Evolutionary conservation across 1,140 invertebrate species (phyloP), one percentile per base, ranked within the genome.

Genomic region (Cydia fagiglandana): DNA sequence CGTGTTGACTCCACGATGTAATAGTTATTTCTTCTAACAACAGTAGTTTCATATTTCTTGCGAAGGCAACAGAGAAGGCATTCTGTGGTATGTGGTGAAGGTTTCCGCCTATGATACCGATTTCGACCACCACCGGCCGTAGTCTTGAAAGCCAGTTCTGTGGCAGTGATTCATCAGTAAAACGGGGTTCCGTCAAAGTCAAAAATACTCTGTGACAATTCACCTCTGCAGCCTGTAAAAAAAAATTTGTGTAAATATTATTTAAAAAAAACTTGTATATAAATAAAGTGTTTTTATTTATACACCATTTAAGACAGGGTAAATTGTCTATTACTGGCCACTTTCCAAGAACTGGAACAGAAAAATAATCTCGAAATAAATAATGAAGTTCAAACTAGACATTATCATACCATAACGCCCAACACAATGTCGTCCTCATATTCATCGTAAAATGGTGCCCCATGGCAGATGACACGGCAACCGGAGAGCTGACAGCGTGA

Each of bases 51-150:
- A 91, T 75, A 17, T 79, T 81, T n/a, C 75, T 77, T 56, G 82
- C 77, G 28, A 86, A 86, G 9, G 80, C 81, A 53, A 77, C 84
- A 56, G 86, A 80, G 75, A 92, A 92, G 6, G 86, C 81, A 28
- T 83, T 15, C n/a, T 86, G 77, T 15, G 84, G 10, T 17, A 92
- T 87, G 20, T 84, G 50, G 73, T 80, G 79, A 2, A 90, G 80
- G 47, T 92, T 91, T 47, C 91, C 90, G 10, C 85, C 81, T n/a
- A 80, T 61, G 41, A 91, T 88, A 17, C 70, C 38, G 1, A 91
- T 66, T 53, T 83, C 82, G 13, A 79, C 77, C n/a, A 92, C 78
- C 13, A 81, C 81, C 0, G 77, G 50, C 47, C 82, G 79, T 24
- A 90, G 34, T 13, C 45, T 75, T 17, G 81, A 80, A 10, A 92